A percentile compares a stretch with the other conserved stretches of the same genome.
Conservation (phyloP, 2,797 vertebrate genomes). For the Pantherophis alleghaniensis region DNA sequence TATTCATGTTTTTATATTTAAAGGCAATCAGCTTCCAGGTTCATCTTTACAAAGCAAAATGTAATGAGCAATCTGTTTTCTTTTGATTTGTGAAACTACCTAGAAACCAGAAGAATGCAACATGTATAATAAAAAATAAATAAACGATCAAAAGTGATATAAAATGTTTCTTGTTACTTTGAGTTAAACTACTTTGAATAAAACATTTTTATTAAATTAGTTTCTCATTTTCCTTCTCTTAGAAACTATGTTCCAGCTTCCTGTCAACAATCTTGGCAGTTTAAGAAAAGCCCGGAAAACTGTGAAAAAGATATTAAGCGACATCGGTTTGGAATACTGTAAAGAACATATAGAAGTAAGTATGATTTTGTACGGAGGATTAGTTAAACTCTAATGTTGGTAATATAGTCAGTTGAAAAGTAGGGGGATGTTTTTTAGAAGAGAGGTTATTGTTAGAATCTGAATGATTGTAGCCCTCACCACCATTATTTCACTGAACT, state of each 20-base stretch:
- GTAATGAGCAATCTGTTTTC: neutral
- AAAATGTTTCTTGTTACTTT: neutral
- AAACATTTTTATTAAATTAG: slow-evolving; percentile 62
- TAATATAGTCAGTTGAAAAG: neutral
- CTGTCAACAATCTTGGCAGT: slow-evolving; percentile 99
- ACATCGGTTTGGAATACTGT: slow-evolving; percentile 99
- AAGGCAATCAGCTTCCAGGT: neutral
- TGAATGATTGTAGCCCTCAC: neutral
- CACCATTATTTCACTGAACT: neutral
- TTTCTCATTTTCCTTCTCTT: slow-evolving; percentile 70
- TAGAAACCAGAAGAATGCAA: neutral
- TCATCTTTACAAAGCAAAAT: neutral
- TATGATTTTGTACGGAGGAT: slow-evolving; percentile 47
- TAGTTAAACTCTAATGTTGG: neutral
- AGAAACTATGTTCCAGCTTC: slow-evolving; percentile 99
- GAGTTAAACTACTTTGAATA: slow-evolving; percentile 3
- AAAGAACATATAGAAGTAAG: slow-evolving; percentile 95
- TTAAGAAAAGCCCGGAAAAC: slow-evolving; percentile 99
- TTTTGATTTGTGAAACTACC: neutral
- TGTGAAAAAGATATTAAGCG: slow-evolving; percentile 97
- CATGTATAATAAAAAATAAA: neutral
- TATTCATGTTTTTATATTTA: neutral
- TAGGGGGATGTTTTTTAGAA: neutral
- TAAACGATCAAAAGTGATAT: neutral
- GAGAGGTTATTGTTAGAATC: neutral